phyloP scores from a whole-genome alignment of 2,113 vertebrate species.

The Burhinus bistriatus region DNA sequence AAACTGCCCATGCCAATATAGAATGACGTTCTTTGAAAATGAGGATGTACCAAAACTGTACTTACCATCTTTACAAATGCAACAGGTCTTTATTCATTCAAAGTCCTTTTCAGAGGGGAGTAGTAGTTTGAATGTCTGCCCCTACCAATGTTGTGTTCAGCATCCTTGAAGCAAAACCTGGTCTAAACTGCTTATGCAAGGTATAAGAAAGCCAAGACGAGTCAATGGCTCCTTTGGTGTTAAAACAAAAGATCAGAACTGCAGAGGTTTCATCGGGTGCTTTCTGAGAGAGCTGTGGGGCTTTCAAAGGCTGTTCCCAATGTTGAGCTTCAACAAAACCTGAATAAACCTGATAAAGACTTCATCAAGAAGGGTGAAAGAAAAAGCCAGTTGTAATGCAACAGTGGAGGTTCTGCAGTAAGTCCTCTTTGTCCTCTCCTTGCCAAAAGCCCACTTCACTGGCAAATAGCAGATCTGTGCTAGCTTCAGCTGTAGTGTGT shows the following conservation, averaged over 20 bases:
- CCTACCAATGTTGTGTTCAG: neutral
- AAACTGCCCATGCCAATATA: neutral
- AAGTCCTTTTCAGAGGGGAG: neutral
- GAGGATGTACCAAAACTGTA: neutral
- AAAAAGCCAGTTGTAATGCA: neutral
- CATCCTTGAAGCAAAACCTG: neutral
- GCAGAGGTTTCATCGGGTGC: neutral
- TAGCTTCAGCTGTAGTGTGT: neutral
- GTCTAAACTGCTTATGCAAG: neutral
- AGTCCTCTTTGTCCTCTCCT: neutral
- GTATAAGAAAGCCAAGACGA: neutral
- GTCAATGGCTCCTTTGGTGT: neutral
- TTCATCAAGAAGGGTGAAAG: neutral
- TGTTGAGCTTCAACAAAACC: neutral
- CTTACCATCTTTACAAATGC: neutral
- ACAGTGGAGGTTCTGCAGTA: neutral
- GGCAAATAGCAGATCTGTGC: neutral
- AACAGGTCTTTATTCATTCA: neutral
- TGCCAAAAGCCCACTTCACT: neutral
- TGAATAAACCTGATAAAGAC: neutral
- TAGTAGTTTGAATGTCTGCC: neutral
- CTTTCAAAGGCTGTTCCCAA: neutral
- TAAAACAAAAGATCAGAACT: neutral
- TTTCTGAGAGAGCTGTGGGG: neutral
- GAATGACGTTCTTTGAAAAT: neutral